phyloP scores from a whole-genome alignment of 1,140 invertebrate genomes.

The Augochlora pura region DNA sequence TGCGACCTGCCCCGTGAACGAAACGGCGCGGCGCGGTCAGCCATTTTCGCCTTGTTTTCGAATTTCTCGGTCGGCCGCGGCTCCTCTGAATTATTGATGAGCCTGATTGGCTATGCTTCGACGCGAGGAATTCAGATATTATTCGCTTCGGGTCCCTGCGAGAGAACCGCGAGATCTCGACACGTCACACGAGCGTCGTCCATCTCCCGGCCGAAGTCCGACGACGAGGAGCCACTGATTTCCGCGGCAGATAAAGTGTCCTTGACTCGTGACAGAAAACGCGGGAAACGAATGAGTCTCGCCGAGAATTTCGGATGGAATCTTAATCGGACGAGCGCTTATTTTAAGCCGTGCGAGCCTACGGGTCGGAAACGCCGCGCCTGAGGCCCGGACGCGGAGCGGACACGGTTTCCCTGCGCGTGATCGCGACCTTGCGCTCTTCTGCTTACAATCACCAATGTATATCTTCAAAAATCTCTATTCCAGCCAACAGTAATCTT shows the following conservation, averaged over 20 bases:
- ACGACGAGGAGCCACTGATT: slow-evolving; percentile 49
- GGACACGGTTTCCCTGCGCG: no score
- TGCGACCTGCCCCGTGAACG: neutral
- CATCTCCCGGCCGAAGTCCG: slow-evolving; percentile 51
- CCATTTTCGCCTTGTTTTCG: slow-evolving; percentile 66
- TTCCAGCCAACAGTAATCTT: no score
- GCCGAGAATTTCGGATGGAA: slow-evolving; percentile 37
- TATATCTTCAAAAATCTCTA: no score
- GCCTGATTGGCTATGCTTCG: slow-evolving; percentile 50
- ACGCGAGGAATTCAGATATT: slow-evolving; percentile 62
- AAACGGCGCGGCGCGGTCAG: neutral
- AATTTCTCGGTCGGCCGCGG: slow-evolving; percentile 57
- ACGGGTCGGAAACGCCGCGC: neutral
- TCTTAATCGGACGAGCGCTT: slow-evolving; percentile 26
- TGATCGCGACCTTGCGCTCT: no score
- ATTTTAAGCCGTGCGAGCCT: slow-evolving; percentile 3
- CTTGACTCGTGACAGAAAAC: slow-evolving; percentile 43
- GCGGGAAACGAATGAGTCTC: slow-evolving; percentile 32
- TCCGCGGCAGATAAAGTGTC: slow-evolving; percentile 41
- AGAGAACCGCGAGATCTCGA: slow-evolving; percentile 47
- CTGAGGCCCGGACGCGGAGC: slow-evolving; percentile 23
- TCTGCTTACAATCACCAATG: no score
- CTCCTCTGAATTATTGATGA: slow-evolving; percentile 71
- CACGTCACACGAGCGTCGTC: slow-evolving; percentile 50
- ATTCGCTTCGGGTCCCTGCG: slow-evolving; percentile 43